Evolutionary conservation across 2,113 vertebrate genomes (phyloP).

Genomic region (Lampris megalopsis): DNA sequence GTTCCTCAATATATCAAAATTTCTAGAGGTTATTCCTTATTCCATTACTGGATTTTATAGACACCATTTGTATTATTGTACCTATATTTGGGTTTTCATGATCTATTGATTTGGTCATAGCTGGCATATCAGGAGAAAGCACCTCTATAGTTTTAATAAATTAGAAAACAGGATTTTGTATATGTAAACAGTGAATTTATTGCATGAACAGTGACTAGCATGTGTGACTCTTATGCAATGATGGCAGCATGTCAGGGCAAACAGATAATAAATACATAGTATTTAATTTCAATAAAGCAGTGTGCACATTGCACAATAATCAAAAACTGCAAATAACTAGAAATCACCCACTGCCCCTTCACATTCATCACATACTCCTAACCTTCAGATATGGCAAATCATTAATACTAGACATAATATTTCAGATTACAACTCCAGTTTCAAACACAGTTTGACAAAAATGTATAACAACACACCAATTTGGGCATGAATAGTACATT

Average conservation of each 20-base stretch:
- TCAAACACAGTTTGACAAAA: neutral
- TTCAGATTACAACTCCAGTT: neutral
- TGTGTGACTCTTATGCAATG: neutral
- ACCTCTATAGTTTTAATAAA: neutral
- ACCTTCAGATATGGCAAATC: conserved; percentile 3
- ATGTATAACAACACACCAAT: neutral
- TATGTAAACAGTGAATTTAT: neutral
- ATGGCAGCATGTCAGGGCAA: too few relatives aligned
- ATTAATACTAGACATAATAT: neutral
- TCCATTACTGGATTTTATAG: too few relatives aligned
- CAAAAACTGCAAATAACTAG: neutral
- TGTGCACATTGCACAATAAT: neutral
- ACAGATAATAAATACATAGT: neutral
- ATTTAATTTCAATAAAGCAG: neutral
- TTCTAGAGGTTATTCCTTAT: too few relatives aligned
- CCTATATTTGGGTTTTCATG: too few relatives aligned
- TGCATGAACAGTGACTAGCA: neutral
- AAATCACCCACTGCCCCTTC: neutral
- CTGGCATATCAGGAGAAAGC: too few relatives aligned
- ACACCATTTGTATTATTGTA: too few relatives aligned
- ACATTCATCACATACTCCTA: neutral
- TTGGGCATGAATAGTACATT: neutral
- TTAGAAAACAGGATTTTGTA: neutral
- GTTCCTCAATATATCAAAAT: too few relatives aligned
- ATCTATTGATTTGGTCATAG: too few relatives aligned